A percentile compares a stretch with the other conserved stretches of the same genome.
Evolutionary conservation across 2,113 vertebrate genomes (phyloP).

Genomic region (Heloderma charlesbogerti): DNA sequence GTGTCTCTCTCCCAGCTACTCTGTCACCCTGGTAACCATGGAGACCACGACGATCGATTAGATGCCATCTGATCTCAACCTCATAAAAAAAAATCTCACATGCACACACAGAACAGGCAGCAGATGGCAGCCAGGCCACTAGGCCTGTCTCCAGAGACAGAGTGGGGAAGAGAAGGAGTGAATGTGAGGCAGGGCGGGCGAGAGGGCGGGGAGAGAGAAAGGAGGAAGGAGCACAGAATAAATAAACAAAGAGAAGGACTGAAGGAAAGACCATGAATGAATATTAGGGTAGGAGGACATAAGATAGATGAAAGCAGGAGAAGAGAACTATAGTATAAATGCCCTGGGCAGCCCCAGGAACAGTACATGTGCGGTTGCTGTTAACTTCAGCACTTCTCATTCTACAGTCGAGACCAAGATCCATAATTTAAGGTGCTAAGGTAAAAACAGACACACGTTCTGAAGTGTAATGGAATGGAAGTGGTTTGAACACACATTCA

Average conservation of each 20-base stretch:
- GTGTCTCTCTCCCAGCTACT: slow-evolving; percentile 82
- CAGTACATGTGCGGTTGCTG: not conserved
- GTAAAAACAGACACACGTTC: not conserved
- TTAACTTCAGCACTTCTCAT: not conserved
- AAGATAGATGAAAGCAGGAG: not conserved
- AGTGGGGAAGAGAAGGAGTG: slow-evolving; percentile 53
- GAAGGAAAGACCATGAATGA: slow-evolving; percentile 38
- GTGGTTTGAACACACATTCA: not conserved
- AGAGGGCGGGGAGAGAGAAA: not conserved
- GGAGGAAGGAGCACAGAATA: slow-evolving; percentile 37
- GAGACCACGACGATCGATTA: slow-evolving; percentile 90
- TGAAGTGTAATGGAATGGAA: not conserved
- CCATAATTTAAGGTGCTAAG: not conserved
- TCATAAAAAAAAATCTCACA: slow-evolving; percentile 79
- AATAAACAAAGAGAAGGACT: slow-evolving; percentile 41
- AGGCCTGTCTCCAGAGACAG: slow-evolving; percentile 81
- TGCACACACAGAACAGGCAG: slow-evolving; percentile 71
- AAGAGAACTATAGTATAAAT: slow-evolving; percentile 2
- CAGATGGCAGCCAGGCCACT: slow-evolving; percentile 87
- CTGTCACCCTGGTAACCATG: slow-evolving; percentile 89
- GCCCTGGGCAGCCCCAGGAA: not conserved
- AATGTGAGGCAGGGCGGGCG: slow-evolving; percentile 20
- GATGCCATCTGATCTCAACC: slow-evolving; percentile 88
- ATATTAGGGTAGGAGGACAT: not conserved
- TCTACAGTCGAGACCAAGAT: not conserved